Conservation (phyloP, 2,888 invertebrate species). For the Nezara viridula region DNA sequence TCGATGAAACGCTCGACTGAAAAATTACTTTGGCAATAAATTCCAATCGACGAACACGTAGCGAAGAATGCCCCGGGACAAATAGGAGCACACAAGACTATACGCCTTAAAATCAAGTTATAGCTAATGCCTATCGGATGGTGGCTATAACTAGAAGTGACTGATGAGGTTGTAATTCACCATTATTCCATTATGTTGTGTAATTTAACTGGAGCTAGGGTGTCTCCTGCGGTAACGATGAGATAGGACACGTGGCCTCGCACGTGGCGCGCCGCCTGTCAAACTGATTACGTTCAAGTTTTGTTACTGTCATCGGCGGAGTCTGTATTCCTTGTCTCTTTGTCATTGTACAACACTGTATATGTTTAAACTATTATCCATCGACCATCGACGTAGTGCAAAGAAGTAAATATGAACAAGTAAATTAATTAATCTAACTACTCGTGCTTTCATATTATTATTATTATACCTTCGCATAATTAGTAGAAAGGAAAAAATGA, state of each 20-base stretch:
- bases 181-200: conserved; percentile 48
- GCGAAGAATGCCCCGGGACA: background rate
- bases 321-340: conserved; percentile 6
- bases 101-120: background rate
- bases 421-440: too few relatives aligned
- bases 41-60: background rate
- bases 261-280: conserved; percentile 43
- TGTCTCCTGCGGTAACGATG: conserved; percentile 12
- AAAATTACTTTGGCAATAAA: background rate
- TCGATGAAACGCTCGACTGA: background rate
- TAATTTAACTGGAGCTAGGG: conserved; percentile 30
- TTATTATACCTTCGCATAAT: too few relatives aligned
- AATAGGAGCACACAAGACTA: background rate
- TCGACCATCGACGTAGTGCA: too few relatives aligned
- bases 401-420: too few relatives aligned
- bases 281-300: conserved; percentile 39
- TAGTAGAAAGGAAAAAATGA: too few relatives aligned
- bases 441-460: too few relatives aligned
- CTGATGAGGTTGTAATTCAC: conserved; percentile 51
- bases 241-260: conserved; percentile 40
- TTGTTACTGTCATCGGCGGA: background rate
- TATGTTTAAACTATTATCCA: background rate
- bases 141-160: background rate
- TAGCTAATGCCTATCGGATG: background rate
- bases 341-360: background rate